Percentiles rank a stretch among this genome's conserved stretches.
These are phyloP conservation scores for Diloba caeruleocephala DNA, from an alignment of 2,888 invertebrate species.

Conservation along the genomic window DNA sequence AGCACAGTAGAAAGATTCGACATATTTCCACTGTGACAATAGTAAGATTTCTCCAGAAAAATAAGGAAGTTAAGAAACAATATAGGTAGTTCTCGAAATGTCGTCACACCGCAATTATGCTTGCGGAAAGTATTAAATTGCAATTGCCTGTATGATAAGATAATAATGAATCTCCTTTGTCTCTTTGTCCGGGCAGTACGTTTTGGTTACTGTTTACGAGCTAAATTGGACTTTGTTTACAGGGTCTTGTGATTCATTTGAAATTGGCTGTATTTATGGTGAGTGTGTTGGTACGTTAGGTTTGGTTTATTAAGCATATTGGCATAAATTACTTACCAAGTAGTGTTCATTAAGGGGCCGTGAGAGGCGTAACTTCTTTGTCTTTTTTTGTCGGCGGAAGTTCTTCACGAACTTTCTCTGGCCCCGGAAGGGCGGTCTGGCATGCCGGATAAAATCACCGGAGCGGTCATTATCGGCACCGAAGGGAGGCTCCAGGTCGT, in stretches of 20 bases:
- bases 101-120: neutral
- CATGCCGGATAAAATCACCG: too few species aligned
- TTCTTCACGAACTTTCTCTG: too few species aligned
- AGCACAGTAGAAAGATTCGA: too few species aligned
- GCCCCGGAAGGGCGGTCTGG: too few species aligned
- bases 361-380: too few species aligned
- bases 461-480: too few species aligned
- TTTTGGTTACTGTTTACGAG: slow-evolving; percentile 5
- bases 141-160: slow-evolving; percentile 38
- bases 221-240: slow-evolving; percentile 20
- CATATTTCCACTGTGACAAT: too few species aligned
- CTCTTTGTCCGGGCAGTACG: slow-evolving; percentile 26
- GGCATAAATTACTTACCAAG: neutral
- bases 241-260: slow-evolving; percentile 11
- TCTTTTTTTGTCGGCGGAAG: too few species aligned
- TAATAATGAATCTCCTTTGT: slow-evolving; percentile 38
- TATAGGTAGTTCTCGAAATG: neutral
- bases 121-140: slow-evolving; percentile 22
- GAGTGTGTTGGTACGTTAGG: slow-evolving; percentile 18
- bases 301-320: slow-evolving; percentile 3
- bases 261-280: slow-evolving; percentile 7
- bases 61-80: too few species aligned
- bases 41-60: too few species aligned
- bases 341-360: too few species aligned
- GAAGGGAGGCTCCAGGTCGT: too few species aligned